Base-by-base conservation (phyloP, 2,113 vertebrate genomes). In the Podarcis raffonei region DNA sequence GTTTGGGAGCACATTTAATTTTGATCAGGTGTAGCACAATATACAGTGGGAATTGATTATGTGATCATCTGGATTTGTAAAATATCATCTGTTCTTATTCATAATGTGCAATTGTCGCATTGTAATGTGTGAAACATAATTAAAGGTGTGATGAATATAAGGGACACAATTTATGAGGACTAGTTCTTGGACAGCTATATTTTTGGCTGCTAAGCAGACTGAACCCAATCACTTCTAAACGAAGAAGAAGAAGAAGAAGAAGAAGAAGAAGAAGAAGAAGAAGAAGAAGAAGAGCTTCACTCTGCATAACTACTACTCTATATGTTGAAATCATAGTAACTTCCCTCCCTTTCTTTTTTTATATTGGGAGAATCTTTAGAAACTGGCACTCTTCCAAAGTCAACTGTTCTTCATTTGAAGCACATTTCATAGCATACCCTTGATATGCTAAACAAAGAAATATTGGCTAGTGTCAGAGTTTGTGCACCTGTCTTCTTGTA, bases 401-500 rank as follows among this genome's bases (percentile, higher is more conserved):
- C 27, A 37, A n/a, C 32, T 15, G 22, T 35, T 30, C 37, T 27
- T 20, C 18, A 8, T 78, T 78, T 78, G 72, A 89, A 78, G 30
- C 69, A 71, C 20, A 53, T 59, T 42, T 83, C 6, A 1, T 68
- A 76, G 39, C 69, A 71, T 68, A 15, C 79, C 57, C 32, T 86
- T 30, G 7, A 37, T 72, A 18, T 88, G 65, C 81, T 84, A n/a
- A 62, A 37, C 5, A 75, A 32, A 82, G 27, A 7, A 57, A 25
- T 32, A 27, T 22, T 30, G 77, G 78, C 3, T 57, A 85, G 53
- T 13, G 18, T 89, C n/a, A 69, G 81, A 13, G 30, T 74, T 77
- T 12, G 23, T 62, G 30, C 81, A 5, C 77, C 69, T 32, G 32
- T 84, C 91, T 87, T 87, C 69, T 88, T 74, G 85, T 57, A 77